Conservation (phyloP, 2,888 invertebrate genomes). For the Cheilosia impressa region DNA sequence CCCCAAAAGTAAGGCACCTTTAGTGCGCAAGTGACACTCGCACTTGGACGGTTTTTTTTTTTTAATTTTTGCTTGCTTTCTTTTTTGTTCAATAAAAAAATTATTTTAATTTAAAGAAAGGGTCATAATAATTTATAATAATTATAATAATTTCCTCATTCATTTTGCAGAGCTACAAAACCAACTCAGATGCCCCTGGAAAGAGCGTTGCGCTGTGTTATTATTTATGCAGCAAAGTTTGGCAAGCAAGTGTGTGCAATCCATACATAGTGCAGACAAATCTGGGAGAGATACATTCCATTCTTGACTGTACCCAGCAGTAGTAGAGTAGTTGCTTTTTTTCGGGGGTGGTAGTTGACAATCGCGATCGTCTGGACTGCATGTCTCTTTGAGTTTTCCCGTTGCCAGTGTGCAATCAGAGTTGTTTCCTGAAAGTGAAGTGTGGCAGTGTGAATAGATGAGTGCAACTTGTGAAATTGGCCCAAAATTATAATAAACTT, state of each 20-base stretch:
- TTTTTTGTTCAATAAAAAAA: too few species aligned
- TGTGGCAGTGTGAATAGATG: conserved; percentile 21
- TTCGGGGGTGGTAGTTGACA: conserved; percentile 18
- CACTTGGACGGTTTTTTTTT: too few species aligned
- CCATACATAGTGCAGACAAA: background rate
- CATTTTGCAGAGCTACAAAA: too few species aligned
- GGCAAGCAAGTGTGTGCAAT: conserved; percentile 7
- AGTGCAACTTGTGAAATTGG: background rate
- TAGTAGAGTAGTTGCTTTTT: background rate
- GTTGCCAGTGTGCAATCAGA: conserved; percentile 34
- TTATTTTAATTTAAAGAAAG: too few species aligned
- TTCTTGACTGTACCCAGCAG: conserved; percentile 9
- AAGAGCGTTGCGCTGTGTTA: background rate
- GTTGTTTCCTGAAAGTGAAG: conserved; percentile 37
- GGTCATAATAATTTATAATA: too few species aligned
- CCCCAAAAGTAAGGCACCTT: too few species aligned
- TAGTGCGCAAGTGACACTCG: too few species aligned
- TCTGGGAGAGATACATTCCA: conserved; percentile 17
- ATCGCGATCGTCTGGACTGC: conserved; percentile 47
- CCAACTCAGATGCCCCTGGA: background rate
- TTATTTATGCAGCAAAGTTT: background rate
- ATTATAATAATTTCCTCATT: too few species aligned
- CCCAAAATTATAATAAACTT: background rate
- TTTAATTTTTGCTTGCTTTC: too few species aligned
- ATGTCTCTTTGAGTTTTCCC: conserved; percentile 38